Evolutionary conservation across 2,113 vertebrate species (phyloP), one percentile per base, ranked within the genome.

Genomic region (Cephalopholis sonnerati): DNA sequence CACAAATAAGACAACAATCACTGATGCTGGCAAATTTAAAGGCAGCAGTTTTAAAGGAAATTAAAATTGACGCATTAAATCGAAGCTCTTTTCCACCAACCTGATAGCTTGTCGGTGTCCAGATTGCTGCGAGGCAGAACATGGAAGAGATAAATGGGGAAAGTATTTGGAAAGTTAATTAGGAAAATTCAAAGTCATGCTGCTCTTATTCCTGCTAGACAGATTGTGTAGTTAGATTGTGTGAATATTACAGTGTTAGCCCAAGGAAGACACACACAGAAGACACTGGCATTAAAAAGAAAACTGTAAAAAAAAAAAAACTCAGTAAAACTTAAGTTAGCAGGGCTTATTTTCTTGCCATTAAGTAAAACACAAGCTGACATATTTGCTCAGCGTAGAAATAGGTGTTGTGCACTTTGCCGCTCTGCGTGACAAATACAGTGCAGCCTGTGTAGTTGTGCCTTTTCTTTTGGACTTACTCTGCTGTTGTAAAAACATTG

Each of bases 51-150:
- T 59, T 11, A 75, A 6, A 41, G 41, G 41, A 41, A 44, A 44
- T 44, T 8, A 44, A 44, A 44, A 9, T 44, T 71, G 63, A 54
- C 4, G 53, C 22, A 61, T 69, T 72, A 57, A 82, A 79, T 80
- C 20, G 87, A 69, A 67, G 17, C 41, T 66, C 7, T 79, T 41
- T 50, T 22, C 62, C 25, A 97, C 98, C 94, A 88, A 99, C 98
- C 98, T 59, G 98, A 99, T 70, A 99, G 88, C 71, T 97, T 98
- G 90, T 97, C 98, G 0, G 97, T 99, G 88, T 99, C 98, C 93
- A 99, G 94, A 16, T 98, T 98, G 89, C 98, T 99, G 95, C 54
- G 87, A 90, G 70, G 50, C 17, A 89, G 39, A 83, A 73, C 54
- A 79, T 84, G 91, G 91, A 82, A 57, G 44, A 85, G 73, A 81